Evolutionary conservation across 37 sponge, comb jelly and placozoan species (phyloP).

Genomic region (Spongia lamella): DNA sequence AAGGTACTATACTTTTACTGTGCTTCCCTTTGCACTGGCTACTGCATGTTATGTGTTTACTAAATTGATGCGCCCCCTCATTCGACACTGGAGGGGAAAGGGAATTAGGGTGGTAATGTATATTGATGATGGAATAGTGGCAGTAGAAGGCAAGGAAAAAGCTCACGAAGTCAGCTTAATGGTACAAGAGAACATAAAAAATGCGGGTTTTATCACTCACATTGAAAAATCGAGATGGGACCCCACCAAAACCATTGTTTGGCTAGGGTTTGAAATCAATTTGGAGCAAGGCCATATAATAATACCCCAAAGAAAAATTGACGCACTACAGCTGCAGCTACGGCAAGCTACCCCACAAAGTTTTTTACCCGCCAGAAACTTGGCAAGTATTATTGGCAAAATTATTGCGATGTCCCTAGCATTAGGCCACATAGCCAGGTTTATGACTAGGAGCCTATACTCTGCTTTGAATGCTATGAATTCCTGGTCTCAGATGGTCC

Average conservation of each 20-base stretch:
- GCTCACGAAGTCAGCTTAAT: background rate
- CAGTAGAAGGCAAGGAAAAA: background rate
- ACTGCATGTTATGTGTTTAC: no score
- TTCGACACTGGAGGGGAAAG: constrained; percentile 16
- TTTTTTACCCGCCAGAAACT: background rate
- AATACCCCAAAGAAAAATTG: constrained; percentile 10
- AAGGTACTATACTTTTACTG: constrained; percentile 19
- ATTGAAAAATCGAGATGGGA: constrained; percentile 11
- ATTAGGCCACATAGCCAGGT: background rate
- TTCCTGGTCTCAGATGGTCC: constrained; percentile 13
- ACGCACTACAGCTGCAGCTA: no score
- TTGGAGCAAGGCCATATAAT: constrained; percentile 13
- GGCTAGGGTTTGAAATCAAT: constrained; percentile 26
- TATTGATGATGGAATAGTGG: constrained; percentile 44
- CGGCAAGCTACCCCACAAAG: no score
- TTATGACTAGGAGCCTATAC: constrained; percentile 20
- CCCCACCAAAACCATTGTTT: background rate
- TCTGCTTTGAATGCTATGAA: background rate
- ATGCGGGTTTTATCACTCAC: constrained; percentile 9
- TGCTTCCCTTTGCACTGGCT: constrained; percentile 44
- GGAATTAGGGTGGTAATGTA: constrained; percentile 33
- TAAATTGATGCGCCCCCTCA: constrained; percentile 18
- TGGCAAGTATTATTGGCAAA: constrained; percentile 32
- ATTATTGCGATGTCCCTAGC: constrained; percentile 24
- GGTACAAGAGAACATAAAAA: constrained; percentile 3